A percentile compares a stretch with the other conserved stretches of the same genome.
Conservation (phyloP, 2,797 vertebrate genomes). For the Coluber constrictor region DNA sequence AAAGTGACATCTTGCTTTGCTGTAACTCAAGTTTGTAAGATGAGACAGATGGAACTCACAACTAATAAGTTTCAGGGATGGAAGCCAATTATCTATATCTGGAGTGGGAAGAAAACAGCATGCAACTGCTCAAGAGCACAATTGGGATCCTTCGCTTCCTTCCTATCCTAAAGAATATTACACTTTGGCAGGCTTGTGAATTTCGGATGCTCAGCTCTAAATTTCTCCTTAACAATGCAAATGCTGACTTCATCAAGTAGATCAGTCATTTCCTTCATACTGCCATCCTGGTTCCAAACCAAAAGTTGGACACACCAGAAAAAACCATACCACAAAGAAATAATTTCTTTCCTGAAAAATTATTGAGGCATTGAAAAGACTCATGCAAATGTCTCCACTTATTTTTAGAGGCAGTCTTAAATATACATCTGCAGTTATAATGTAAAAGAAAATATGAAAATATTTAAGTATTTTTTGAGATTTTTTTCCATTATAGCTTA, state of each 20-base stretch:
- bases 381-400: neutral
- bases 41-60: neutral
- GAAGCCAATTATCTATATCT: neutral
- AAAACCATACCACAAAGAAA: neutral
- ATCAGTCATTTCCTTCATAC: conserved; percentile 9
- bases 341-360: neutral
- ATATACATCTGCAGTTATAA: neutral
- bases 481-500: neutral
- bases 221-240: neutral
- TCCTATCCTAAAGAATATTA: neutral
- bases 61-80: neutral
- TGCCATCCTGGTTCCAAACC: neutral
- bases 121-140: neutral
- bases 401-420: neutral
- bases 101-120: neutral
- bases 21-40: neutral
- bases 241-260: neutral
- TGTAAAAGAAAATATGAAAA: neutral
- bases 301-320: neutral
- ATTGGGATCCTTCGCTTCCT: neutral
- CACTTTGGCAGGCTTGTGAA: neutral
- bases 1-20: neutral
- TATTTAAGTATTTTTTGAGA: neutral
- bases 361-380: neutral
- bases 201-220: neutral